Base-by-base conservation (phyloP, 2,888 invertebrate species). In the Ectobius pallidus region DNA sequence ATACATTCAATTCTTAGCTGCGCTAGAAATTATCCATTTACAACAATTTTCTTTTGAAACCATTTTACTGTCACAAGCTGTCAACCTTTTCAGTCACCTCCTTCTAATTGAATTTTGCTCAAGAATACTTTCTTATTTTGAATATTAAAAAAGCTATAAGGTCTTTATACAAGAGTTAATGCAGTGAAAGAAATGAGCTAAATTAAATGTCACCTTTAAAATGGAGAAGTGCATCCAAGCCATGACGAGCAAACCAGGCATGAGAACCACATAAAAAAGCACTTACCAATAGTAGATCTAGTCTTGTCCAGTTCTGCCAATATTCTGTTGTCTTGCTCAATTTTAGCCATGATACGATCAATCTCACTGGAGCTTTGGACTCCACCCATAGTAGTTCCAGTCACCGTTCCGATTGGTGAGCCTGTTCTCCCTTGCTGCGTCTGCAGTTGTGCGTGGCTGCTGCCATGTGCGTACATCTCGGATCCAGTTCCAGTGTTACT, bases 321-420 rank as follows among this genome's bases (percentile, higher is more conserved):
- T 80, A 96, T 93, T 79, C 93, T 88, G 85, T 93, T 92, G 85
- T 88, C 88, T 81, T 95, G 96, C 84, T 96, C 95, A 80, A 96
- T 94, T 87, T 96, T 96, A 78, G 95, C 95, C 93, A 96, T 95
- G 83, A 96, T 94, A 81, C 94, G 89, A 84, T 96, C 95, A 82
- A 96, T 95, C 86, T 96, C 95, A 79, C 82, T 82, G 78, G 86
- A 77, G 79, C 81, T 79, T 46, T 79, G 81, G 78, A 80, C 69
- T 65, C 74, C 73, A 27, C 18, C 58, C 25, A 61, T 61, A 58
- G 72, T 42, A 44, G 55, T 73, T 55, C 69, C 61, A 49, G 71
- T 58, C 4, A 22, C 4, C 6, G 63, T 39, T 42, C 22, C 58
- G 27, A 58, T 30, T 25, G 65, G 65, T 16, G 65, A 65, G 11